Conservation (phyloP, 2,113 vertebrate genomes). For the Helogale parvula region DNA sequence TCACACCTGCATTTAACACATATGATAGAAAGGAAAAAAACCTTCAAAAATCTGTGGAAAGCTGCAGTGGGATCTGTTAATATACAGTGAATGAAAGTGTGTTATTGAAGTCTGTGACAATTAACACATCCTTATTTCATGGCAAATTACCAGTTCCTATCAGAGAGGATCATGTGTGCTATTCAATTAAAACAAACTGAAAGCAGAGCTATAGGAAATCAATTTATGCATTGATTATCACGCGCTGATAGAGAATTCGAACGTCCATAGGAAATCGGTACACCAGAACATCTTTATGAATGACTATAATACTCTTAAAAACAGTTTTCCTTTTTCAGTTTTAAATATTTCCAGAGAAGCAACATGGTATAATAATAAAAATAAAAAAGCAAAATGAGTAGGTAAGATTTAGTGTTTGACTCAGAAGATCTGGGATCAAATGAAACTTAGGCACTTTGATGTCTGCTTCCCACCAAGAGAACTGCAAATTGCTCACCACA, state of each 20-base stretch:
- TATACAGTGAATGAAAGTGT: not conserved
- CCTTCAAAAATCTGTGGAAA: not conserved
- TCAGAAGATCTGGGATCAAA: not conserved
- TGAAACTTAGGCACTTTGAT: not conserved
- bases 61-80: not conserved
- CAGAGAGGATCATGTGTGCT: not conserved
- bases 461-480: not conserved
- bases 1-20: slow-evolving; percentile 47
- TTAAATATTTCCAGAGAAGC: slow-evolving; percentile 1
- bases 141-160: slow-evolving; percentile 1
- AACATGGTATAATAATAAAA: not conserved
- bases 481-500: not conserved
- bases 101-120: not conserved
- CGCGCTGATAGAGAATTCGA: not conserved
- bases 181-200: not conserved
- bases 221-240: not conserved
- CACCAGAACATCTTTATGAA: not conserved
- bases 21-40: slow-evolving; percentile 27
- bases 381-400: not conserved
- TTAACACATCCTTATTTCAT: not conserved
- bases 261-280: not conserved
- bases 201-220: not conserved
- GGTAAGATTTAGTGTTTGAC: not conserved
- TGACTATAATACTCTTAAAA: not conserved
- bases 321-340: not conserved